A percentile compares a stretch with the other conserved stretches of the same genome.
Evolutionary conservation across 2,797 vertebrate genomes (phyloP).

Genomic region (Sebastes cheni): DNA sequence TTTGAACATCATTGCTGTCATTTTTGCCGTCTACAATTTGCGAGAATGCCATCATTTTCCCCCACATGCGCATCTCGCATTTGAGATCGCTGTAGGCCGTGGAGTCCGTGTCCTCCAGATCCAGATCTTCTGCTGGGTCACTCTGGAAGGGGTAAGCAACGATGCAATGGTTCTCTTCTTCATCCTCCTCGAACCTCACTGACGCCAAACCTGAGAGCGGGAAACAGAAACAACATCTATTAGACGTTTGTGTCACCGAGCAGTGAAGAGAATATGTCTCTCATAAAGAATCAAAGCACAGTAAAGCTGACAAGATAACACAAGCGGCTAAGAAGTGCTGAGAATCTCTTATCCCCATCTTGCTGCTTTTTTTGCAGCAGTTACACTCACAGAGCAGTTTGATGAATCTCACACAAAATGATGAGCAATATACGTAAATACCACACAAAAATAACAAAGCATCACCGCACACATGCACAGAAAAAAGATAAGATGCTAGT

Average conservation of each 20-base stretch:
- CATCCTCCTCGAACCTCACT: slow-evolving; percentile 95
- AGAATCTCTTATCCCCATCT: slow-evolving; percentile 57
- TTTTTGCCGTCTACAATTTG: slow-evolving; percentile 86
- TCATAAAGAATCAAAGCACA: not conserved
- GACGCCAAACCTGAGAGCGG: slow-evolving; percentile 89
- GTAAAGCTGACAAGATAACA: not conserved
- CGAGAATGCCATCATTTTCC: slow-evolving; percentile 80
- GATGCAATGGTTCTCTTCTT: slow-evolving; percentile 93
- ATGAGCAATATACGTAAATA: not conserved
- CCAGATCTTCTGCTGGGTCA: slow-evolving; percentile 86
- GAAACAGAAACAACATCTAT: not conserved
- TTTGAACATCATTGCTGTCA: slow-evolving; percentile 85
- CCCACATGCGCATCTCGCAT: slow-evolving; percentile 88
- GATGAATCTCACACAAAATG: not conserved
- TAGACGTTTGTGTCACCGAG: not conserved
- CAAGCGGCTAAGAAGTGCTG: slow-evolving; percentile 29
- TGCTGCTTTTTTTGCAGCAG: slow-evolving; percentile 26
- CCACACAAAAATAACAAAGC: not conserved
- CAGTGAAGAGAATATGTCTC: not conserved
- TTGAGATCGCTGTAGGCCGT: slow-evolving; percentile 88
- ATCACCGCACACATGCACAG: not conserved
- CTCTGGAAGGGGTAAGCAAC: slow-evolving; percentile 94
- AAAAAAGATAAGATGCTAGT: not conserved
- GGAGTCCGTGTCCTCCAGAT: slow-evolving; percentile 84
- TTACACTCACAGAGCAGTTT: slow-evolving; percentile 38